phyloP scores from a whole-genome alignment of 2,888 invertebrate species.

The Exocentrus adspersus region DNA sequence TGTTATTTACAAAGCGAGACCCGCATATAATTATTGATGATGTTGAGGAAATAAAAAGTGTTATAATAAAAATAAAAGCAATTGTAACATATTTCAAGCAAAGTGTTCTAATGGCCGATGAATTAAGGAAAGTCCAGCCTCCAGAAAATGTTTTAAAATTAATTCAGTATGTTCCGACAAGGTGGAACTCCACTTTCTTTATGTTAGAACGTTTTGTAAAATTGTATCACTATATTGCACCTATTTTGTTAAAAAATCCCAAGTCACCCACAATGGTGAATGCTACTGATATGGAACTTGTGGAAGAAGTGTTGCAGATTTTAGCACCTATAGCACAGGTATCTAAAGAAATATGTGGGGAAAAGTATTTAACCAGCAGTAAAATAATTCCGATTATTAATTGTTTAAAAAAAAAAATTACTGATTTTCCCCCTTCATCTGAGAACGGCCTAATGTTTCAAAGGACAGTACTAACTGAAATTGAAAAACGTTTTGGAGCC shows the following conservation, averaged over 20 bases:
- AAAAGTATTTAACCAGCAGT: conserved; percentile 50
- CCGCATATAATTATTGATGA: conserved; percentile 20
- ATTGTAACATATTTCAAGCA: not conserved
- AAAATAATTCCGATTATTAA: conserved; percentile 52
- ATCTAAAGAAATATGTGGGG: conserved; percentile 50
- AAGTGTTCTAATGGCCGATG: not conserved
- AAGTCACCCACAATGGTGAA: conserved; percentile 50
- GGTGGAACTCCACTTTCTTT: conserved; percentile 1
- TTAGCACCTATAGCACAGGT: conserved; percentile 50
- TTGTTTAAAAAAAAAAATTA: conserved; percentile 43
- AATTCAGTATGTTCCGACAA: not conserved
- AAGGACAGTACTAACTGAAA: conserved; percentile 11
- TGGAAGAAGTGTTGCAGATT: conserved; percentile 25
- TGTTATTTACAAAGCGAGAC: no score
- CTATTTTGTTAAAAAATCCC: conserved; percentile 45
- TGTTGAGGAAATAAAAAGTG: conserved; percentile 36
- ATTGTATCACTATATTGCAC: conserved; percentile 40
- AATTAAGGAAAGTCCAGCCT: not conserved
- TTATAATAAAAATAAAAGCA: conserved; percentile 9
- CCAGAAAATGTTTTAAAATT: not conserved
- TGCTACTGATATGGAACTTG: conserved; percentile 49
- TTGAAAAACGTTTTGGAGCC: conserved; percentile 26
- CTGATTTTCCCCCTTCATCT: conserved; percentile 27
- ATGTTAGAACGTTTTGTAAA: conserved; percentile 43
- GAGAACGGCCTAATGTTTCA: conserved; percentile 29